These are phyloP conservation scores for Manduca sexta DNA, from an alignment of 1,140 invertebrate species.

Conservation along the genomic window DNA sequence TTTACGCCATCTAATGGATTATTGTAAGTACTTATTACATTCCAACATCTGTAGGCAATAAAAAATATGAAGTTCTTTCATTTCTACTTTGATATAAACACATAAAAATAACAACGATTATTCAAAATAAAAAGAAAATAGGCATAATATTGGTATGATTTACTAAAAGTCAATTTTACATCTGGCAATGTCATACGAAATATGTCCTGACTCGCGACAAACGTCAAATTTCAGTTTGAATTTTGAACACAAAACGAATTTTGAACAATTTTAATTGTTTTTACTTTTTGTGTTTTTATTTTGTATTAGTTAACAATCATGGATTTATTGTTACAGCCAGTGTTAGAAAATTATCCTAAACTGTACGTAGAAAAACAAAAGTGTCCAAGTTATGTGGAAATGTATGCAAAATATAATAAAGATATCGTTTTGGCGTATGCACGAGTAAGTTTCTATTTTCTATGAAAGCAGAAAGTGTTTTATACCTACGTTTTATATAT, in stretches of 20 bases:
- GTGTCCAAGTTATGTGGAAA: slow-evolving; percentile 57
- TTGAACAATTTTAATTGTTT: slow-evolving; percentile 5
- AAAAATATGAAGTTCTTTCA: too few species aligned
- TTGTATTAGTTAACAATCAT: slow-evolving; percentile 13
- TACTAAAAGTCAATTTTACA: too few species aligned
- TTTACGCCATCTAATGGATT: too few species aligned
- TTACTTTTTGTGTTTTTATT: not conserved
- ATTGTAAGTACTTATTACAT: too few species aligned
- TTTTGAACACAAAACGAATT: slow-evolving; percentile 8
- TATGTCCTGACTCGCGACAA: not conserved
- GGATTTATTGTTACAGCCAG: slow-evolving; percentile 32
- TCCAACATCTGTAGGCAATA: too few species aligned
- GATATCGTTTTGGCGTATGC: slow-evolving; percentile 51
- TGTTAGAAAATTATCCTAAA: slow-evolving; percentile 44
- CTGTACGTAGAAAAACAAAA: slow-evolving; percentile 45
- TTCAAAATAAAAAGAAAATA: too few species aligned
- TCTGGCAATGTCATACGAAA: too few species aligned
- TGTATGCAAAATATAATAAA: slow-evolving; percentile 45
- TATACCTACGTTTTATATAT: too few species aligned
- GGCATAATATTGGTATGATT: too few species aligned
- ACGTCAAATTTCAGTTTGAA: not conserved
- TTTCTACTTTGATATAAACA: too few species aligned
- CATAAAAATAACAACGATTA: too few species aligned
- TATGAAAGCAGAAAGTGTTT: too few species aligned
- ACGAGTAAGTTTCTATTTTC: slow-evolving; percentile 30